phyloP scores from a whole-genome alignment of 2,797 vertebrate species.

The Lutjanus argentimaculatus region DNA sequence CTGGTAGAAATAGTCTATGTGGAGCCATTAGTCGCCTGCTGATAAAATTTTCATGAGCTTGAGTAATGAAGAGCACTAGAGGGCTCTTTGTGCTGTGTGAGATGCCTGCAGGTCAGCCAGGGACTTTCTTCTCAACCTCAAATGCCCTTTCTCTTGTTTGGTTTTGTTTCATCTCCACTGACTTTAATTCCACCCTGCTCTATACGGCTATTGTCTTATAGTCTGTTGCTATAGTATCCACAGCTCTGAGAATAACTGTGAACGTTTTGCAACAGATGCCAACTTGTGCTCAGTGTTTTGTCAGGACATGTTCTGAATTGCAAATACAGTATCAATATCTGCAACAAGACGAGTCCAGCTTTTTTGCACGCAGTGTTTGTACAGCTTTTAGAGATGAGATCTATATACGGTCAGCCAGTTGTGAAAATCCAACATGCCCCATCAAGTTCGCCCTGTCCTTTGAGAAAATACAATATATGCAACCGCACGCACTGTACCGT shows the following conservation, averaged over 20 bases:
- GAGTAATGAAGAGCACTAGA: conserved; percentile 66
- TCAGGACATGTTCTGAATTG: conserved; percentile 15
- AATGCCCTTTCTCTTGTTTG: conserved; percentile 33
- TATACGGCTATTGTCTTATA: not conserved
- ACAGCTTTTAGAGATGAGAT: conserved; percentile 10
- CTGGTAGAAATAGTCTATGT: conserved; percentile 49
- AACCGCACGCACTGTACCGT: conserved; percentile 76
- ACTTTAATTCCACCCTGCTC: not conserved
- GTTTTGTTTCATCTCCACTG: conserved; percentile 12
- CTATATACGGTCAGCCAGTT: conserved; percentile 5
- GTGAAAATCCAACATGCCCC: conserved; percentile 17
- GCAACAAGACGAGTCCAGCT: conserved; percentile 8
- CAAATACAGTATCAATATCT: conserved; percentile 17
- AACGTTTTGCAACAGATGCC: not conserved
- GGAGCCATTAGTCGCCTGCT: conserved; percentile 56
- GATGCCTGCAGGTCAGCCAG: conserved; percentile 36
- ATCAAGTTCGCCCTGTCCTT: not conserved
- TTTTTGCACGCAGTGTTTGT: conserved; percentile 22
- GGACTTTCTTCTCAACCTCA: conserved; percentile 68
- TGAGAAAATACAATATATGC: conserved; percentile 7
- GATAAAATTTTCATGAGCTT: conserved; percentile 80
- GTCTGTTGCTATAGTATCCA: not conserved
- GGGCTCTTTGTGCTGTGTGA: conserved; percentile 41
- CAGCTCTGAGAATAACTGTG: not conserved
- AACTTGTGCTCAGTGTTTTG: conserved; percentile 1